phyloP scores from a whole-genome alignment of 2,113 vertebrate species.

The Cavia porcellus region DNA sequence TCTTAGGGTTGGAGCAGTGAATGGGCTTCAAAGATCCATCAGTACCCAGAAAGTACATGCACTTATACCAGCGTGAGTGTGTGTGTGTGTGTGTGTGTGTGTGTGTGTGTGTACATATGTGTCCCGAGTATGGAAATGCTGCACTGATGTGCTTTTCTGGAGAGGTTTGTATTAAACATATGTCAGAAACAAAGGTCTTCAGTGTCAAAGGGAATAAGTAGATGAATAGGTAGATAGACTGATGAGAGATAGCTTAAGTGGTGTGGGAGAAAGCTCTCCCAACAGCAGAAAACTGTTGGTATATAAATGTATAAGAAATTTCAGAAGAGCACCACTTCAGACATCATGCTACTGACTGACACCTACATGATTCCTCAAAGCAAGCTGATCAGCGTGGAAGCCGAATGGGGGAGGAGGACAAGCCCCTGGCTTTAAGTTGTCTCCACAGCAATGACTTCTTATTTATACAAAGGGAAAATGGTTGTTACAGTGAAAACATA shows the following conservation, averaged over 20 bases:
- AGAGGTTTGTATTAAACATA: background rate
- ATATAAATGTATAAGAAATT: rapidly evolving
- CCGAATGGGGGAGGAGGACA: background rate
- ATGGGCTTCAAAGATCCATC: background rate
- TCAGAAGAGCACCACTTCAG: rapidly evolving
- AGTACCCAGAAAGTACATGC: background rate
- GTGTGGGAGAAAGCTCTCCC: background rate
- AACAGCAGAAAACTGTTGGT: too few relatives aligned
- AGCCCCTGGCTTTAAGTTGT: rapidly evolving
- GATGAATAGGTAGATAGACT: too few relatives aligned
- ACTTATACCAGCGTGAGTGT: background rate
- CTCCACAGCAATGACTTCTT: background rate
- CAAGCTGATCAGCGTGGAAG: background rate
- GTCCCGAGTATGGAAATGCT: background rate
- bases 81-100: background rate
- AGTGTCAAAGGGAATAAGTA: background rate
- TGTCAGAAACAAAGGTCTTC: background rate
- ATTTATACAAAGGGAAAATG: background rate
- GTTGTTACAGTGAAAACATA: rapidly evolving
- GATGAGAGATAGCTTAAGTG: background rate
- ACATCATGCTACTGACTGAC: rapidly evolving
- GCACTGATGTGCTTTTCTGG: background rate
- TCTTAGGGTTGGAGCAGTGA: background rate
- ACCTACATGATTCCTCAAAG: background rate
- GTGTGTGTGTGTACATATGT: background rate